Conservation (phyloP, 2,113 vertebrate genomes). For the Muscicapa adusta region DNA sequence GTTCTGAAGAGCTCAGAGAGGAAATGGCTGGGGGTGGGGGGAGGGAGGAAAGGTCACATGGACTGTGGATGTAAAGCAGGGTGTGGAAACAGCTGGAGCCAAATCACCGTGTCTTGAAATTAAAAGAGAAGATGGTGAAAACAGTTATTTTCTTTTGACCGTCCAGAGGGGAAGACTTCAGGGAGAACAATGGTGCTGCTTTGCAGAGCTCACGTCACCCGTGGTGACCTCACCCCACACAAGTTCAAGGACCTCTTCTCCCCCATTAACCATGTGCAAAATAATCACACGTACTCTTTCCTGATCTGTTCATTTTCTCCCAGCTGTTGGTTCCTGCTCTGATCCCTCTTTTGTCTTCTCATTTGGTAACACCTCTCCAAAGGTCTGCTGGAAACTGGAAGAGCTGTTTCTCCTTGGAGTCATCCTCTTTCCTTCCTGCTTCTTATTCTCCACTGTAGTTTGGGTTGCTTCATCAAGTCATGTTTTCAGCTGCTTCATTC, state of each 20-base stretch:
- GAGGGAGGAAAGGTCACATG: conserved; percentile 48
- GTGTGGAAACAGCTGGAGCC: conserved; percentile 50
- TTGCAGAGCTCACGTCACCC: not conserved
- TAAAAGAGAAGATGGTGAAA: conserved; percentile 52
- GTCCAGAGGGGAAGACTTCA: conserved; percentile 28
- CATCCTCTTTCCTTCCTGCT: not conserved
- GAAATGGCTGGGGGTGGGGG: conserved; percentile 11
- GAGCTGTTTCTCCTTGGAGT: not conserved
- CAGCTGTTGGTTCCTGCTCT: conserved; percentile 39
- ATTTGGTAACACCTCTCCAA: not conserved
- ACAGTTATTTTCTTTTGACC: conserved; percentile 20
- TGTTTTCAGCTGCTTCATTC: not conserved
- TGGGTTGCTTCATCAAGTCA: not conserved
- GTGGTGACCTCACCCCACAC: conserved; percentile 17
- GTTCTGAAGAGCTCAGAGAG: conserved; percentile 57
- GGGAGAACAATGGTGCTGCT: conserved; percentile 47
- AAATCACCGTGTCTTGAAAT: conserved; percentile 59
- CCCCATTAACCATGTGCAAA: not conserved
- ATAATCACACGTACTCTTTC: conserved; percentile 24
- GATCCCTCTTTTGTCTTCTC: not conserved
- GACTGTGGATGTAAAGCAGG: conserved; percentile 45
- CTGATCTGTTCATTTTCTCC: conserved; percentile 8
- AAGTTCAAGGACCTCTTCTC: conserved; percentile 53
- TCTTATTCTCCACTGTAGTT: not conserved
- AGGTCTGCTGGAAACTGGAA: not conserved